Conservation (phyloP, 2,888 invertebrate species). For the Hirtodrosophila cameraria region DNA sequence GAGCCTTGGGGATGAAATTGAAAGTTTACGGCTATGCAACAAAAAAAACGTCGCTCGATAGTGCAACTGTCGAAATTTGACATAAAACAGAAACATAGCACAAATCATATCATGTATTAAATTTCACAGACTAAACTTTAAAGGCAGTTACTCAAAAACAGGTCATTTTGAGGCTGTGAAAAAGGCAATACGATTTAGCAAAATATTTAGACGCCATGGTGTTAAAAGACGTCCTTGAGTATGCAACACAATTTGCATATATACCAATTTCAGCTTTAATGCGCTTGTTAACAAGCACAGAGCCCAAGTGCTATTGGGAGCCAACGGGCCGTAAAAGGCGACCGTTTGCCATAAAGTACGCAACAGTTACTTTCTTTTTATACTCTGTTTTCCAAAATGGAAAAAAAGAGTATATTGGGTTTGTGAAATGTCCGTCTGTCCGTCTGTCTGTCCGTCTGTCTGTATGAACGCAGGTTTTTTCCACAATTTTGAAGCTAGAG, state of each 20-base stretch:
- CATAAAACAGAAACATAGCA: background rate
- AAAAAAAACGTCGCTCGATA: too few species aligned
- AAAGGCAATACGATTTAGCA: slow-evolving; percentile 16
- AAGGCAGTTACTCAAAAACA: too few species aligned
- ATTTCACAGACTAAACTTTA: slow-evolving; percentile 22
- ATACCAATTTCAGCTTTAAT: slow-evolving; percentile 47
- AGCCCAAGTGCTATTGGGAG: slow-evolving; percentile 9
- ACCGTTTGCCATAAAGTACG: slow-evolving; percentile 29
- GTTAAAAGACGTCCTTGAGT: slow-evolving; percentile 49
- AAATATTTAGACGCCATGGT: slow-evolving; percentile 16
- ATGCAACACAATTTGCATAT: slow-evolving; percentile 58
- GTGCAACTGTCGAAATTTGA: background rate
- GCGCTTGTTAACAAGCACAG: slow-evolving; percentile 46
- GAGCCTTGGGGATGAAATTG: too few species aligned
- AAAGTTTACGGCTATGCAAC: too few species aligned
- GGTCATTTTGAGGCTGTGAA: background rate
- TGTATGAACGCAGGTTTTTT: too few species aligned
- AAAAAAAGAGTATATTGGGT: too few species aligned
- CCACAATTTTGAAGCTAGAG: too few species aligned
- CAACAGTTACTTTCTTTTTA: too few species aligned
- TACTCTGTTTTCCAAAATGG: too few species aligned
- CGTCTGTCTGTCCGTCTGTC: too few species aligned
- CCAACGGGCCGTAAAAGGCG: slow-evolving; percentile 31
- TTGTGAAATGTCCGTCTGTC: too few species aligned
- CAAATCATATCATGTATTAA: slow-evolving; percentile 30